phyloP scores from a whole-genome alignment of 1,140 invertebrate species.

The Drosophila funebris region DNA sequence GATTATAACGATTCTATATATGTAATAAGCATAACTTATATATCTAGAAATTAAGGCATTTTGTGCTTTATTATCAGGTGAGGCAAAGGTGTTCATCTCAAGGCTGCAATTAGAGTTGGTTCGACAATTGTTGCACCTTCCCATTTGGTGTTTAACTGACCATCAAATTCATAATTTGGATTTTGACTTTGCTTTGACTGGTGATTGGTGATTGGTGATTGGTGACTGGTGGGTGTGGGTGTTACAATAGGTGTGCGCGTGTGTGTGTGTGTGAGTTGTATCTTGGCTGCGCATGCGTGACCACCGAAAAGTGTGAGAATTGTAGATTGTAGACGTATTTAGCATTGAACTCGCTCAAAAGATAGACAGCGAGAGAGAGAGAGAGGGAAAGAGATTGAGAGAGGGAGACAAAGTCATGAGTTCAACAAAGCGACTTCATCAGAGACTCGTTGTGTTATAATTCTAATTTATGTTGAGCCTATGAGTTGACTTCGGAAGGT shows the following conservation, averaged over 20 bases:
- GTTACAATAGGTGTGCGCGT: neutral
- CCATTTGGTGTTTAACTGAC: neutral
- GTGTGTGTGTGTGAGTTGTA: constrained; percentile 16
- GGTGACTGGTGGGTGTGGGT: neutral
- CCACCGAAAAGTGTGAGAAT: constrained; percentile 51
- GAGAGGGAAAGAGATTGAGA: neutral
- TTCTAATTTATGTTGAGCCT: constrained; percentile 32
- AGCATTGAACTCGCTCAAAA: constrained; percentile 30
- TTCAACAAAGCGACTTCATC: constrained; percentile 3
- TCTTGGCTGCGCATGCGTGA: constrained; percentile 48
- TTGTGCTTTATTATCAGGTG: neutral
- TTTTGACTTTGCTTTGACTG: constrained; percentile 8
- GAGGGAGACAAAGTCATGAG: neutral
- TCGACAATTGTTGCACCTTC: constrained; percentile 34
- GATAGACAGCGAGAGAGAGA: neutral
- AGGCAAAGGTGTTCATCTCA: neutral
- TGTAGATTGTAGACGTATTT: constrained; percentile 3
- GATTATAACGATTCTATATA: no score
- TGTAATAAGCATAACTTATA: no score
- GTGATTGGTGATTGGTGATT: neutral
- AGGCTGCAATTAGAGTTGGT: constrained; percentile 33
- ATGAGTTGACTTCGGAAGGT: constrained; percentile 1
- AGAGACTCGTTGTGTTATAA: neutral
- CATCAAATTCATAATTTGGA: constrained; percentile 1
- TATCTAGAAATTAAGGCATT: no score